Evolutionary conservation across 1,140 invertebrate species (phyloP), one percentile per base, ranked within the genome.

Genomic region (Plutomurus gul): DNA sequence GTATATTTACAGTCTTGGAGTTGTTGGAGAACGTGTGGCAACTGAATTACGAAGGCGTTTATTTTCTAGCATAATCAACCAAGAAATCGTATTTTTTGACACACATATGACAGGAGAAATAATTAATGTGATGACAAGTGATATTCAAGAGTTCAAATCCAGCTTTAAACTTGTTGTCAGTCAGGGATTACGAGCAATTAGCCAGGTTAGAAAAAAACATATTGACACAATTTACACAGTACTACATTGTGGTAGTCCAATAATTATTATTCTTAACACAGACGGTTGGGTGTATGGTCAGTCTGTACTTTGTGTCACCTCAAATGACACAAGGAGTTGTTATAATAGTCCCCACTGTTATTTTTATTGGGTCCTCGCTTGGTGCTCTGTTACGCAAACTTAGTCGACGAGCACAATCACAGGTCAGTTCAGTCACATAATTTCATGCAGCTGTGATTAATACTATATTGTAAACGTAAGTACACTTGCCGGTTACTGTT

Each of bases 91-190:
- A 27, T 98, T 98, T 87, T 98, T 96, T 89, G 96, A 98, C 86
- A 88, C 89, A 83, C 92, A 96, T 85, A 92, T 94, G 85, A 96
- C 94, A 16, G 96, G 96, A 13, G 96, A 98, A 88, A 89, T 98
- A 56, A 90, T 96, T 37, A 96, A 95, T 87, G 91, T 94, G 91
- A 87, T 98, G 75, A 97, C 95, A 27, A 91, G 92, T 81, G 96
- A 99, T 89, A 92, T 98, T 20, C 96, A 98, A 87, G 96, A 98
- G 84, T 98, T 98, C 85, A 98, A 99, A 88, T 96, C 95, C 84
- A 94, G 94, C 4, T 98, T 98, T 85, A 98, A 98, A 87, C 90
- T 93, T 81, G 93, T 92, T 56, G 91, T 98, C 76, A 94, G 96
- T 4, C 95, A 96, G 86, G 96, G 96, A 2, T 85, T 98, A 43